Conservation (phyloP, 1,140 invertebrate genomes). For the Drosophila trapezifrons region DNA sequence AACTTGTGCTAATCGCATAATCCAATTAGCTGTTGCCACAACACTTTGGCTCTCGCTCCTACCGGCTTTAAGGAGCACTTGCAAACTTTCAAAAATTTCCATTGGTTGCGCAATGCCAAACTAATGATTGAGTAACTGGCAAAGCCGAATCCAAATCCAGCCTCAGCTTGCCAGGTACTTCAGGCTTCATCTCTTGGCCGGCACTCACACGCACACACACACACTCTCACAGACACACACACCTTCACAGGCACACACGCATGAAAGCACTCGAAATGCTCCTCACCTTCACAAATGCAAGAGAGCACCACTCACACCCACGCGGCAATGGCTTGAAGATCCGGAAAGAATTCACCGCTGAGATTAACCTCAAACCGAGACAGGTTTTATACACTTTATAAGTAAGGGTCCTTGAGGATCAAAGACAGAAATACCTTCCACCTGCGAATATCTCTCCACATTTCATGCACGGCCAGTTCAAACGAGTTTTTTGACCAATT, state of each 20-base stretch:
- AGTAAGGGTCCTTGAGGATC: neutral
- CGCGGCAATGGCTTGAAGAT: slow-evolving; percentile 13
- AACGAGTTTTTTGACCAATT: slow-evolving; percentile 24
- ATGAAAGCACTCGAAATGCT: slow-evolving; percentile 30
- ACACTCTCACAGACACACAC: slow-evolving; percentile 12
- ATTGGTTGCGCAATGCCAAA: slow-evolving; percentile 21
- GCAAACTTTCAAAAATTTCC: slow-evolving; percentile 24
- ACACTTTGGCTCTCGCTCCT: slow-evolving; percentile 12
- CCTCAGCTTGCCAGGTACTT: slow-evolving; percentile 50
- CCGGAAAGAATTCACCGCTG: neutral
- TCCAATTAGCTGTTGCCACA: slow-evolving; percentile 62
- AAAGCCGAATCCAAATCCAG: slow-evolving; percentile 36
- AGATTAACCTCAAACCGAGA: slow-evolving; percentile 8
- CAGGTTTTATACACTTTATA: neutral
- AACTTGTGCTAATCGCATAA: slow-evolving; percentile 64
- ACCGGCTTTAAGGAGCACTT: slow-evolving; percentile 10
- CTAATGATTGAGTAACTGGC: slow-evolving; percentile 29
- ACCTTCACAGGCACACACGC: slow-evolving; percentile 22
- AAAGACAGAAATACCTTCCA: neutral
- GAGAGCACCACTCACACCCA: slow-evolving; percentile 36
- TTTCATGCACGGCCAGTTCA: slow-evolving; percentile 35
- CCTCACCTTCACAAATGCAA: slow-evolving; percentile 29
- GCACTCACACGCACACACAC: slow-evolving; percentile 36
- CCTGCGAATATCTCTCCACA: slow-evolving; percentile 7
- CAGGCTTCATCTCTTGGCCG: slow-evolving; percentile 48